Base-by-base conservation (phyloP, 2,888 invertebrate species). In the Mimas tiliae region DNA sequence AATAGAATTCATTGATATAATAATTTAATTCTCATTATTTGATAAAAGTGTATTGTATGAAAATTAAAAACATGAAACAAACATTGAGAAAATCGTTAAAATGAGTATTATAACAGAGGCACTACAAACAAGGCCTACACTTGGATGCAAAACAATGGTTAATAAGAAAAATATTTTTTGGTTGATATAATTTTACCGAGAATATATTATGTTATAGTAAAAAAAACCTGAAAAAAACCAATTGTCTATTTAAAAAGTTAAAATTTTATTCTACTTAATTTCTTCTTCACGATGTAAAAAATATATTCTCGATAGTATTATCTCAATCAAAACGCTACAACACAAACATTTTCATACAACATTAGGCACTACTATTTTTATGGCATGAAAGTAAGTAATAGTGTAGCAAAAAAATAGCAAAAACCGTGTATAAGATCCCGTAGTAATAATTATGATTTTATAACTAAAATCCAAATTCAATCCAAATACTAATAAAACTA, bases 61-160 rank as follows among this genome's bases (percentile, higher is more conserved):
- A 19, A 65, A 48, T 58, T 67, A 68, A 65, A 69, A 70, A 62
- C 66, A 58, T 21, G 19, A 58, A n/a, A 58, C 58, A 58, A 58
- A 42, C 42, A 58, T 66, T 69, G 69, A 70, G 69, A 65, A 66
- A 42, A 47, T 33, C 62, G 45, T 66, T 55, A 67, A 63, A 70
- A 69, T 75, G 73, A 74, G 74, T 75, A 75, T 75, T 70, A 64
- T 53, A 68, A 65, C 51, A 63, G 48, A 69, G 72, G 65, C 68
- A 69, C 67, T 65, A 58, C 21, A 55, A 55, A 16, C 55, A 55
- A n/a, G 38, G 16, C 38, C n/a, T 38, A 58, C 58, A 19, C 58
- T 38, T 42, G 16, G 38, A 65, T 72, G 71, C 70, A 73, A 68
- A 58, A 19, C 19, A 42, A 19, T 42, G 42, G 42, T 58, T 11